Percentiles rank a stretch among this genome's conserved stretches.
Evolutionary conservation across 92 coral and sea anemone species (phyloP).

Genomic region (Scolanthus callimorphus): DNA sequence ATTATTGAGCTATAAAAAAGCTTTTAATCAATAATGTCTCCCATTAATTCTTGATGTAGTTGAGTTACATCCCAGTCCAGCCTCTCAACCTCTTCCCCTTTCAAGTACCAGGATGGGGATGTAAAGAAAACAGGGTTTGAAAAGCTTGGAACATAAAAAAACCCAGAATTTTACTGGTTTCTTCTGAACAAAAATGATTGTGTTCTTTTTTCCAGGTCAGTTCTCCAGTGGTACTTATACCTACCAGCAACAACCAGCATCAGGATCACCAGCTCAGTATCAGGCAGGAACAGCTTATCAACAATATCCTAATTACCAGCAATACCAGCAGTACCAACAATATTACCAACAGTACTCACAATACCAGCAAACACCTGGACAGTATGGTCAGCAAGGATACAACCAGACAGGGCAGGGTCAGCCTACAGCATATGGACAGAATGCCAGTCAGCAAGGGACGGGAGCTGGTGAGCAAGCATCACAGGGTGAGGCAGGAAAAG

Average conservation of each 20-base stretch:
- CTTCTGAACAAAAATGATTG: too few species aligned
- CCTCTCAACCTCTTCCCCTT: too few species aligned
- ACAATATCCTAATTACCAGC: slow-evolving; percentile 18
- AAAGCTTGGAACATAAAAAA: too few species aligned
- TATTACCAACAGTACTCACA: slow-evolving; percentile 54
- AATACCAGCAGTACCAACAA: slow-evolving; percentile 47
- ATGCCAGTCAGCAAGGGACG: too few species aligned
- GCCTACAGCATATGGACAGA: background rate
- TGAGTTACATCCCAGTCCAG: too few species aligned
- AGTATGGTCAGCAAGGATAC: slow-evolving; percentile 6
- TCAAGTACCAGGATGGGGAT: too few species aligned
- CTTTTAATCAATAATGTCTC: too few species aligned
- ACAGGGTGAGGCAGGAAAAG: background rate
- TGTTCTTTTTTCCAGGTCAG: background rate
- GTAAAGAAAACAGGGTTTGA: too few species aligned
- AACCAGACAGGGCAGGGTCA: background rate
- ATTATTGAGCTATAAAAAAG: too few species aligned
- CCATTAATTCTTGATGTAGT: too few species aligned
- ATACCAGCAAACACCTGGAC: slow-evolving; percentile 40
- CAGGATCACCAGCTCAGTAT: slow-evolving; percentile 16
- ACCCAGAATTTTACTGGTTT: too few species aligned
- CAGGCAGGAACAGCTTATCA: slow-evolving; percentile 19
- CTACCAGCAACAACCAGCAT: slow-evolving; percentile 31
- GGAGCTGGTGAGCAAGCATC: background rate
- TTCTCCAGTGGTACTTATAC: background rate